Percentiles rank a stretch among this genome's conserved stretches.
Evolutionary conservation across 2,113 vertebrate species (phyloP).

Genomic region (Pungitius pungitius): DNA sequence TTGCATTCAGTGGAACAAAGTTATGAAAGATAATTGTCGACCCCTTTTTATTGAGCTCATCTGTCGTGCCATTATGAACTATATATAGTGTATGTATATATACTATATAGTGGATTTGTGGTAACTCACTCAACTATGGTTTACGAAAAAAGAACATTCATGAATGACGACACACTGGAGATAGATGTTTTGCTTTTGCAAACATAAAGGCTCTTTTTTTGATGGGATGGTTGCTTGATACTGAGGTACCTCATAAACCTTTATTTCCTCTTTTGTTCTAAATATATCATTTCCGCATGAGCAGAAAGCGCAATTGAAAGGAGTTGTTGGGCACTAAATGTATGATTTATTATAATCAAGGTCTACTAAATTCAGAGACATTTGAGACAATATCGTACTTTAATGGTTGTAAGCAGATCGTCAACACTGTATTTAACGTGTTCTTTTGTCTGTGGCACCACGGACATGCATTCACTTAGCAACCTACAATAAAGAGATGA

Average conservation of each 20-base stretch:
- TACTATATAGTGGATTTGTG: not conserved
- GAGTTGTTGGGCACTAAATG: no score
- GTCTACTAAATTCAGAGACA: no score
- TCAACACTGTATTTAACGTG: no score
- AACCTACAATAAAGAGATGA: not conserved
- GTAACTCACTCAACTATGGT: not conserved
- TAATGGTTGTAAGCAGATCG: no score
- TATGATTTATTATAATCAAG: no score
- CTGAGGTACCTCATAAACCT: not conserved
- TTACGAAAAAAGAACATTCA: not conserved
- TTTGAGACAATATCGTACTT: no score
- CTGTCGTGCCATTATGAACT: not conserved
- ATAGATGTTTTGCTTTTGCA: not conserved
- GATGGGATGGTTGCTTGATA: not conserved
- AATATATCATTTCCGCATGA: not conserved
- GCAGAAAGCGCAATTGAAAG: not conserved
- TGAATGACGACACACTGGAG: not conserved
- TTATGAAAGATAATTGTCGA: not conserved
- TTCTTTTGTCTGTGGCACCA: not conserved
- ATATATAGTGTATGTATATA: no score
- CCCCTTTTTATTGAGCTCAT: not conserved
- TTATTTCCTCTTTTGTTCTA: not conserved
- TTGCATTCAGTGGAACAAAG: not conserved
- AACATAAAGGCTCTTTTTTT: not conserved
- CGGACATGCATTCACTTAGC: not conserved